Base-by-base conservation (phyloP, 2,888 invertebrate species). In the Bombylius discolor region DNA sequence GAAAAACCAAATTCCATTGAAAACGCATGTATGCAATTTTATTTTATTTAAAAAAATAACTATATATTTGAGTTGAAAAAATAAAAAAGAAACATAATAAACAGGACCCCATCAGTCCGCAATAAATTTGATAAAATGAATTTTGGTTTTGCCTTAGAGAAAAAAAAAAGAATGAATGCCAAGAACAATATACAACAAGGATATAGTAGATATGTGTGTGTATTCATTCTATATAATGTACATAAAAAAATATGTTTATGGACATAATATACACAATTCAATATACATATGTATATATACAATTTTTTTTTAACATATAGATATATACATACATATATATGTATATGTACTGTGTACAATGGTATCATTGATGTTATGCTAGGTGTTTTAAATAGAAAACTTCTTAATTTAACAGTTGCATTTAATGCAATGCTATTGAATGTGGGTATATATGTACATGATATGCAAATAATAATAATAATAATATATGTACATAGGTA, bases 81-180 rank as follows among this genome's bases (percentile, higher is more conserved):
- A 47, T 36, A 47, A 39, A n/a, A 52, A 36, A 44, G 11, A 51
- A 44, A 51, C 32, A 7, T 8, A 45, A 13, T 47, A 39, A 23
- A 23, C 47, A 33, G 36, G 39, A 50, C 23, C 47, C 39, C 51
- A 44, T 45, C 45, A 56, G 51, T 49, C 59, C 53, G 51, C 57
- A 55, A 55, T 53, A 57, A 59, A 59, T 59, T 59, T 57, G 59
- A 59, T 59, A 59, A 55, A 59, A 59, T 55, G 59, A 59, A 53
- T 55, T 57, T 58, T 55, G 55, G 55, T 58, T 57, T 52, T 55
- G 47, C 45, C 52, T 47, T 54, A 49, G 42, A 49, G 48, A 49
- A 49, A 23, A 23, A 23, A 23, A 23, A 23, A 23, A 23, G 1
- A 23, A 23, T 23, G 23, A 42, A 42, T 42, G 39, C 39, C 39